Base-by-base conservation (phyloP, 2,888 invertebrate species). In the Fragum fragum region DNA sequence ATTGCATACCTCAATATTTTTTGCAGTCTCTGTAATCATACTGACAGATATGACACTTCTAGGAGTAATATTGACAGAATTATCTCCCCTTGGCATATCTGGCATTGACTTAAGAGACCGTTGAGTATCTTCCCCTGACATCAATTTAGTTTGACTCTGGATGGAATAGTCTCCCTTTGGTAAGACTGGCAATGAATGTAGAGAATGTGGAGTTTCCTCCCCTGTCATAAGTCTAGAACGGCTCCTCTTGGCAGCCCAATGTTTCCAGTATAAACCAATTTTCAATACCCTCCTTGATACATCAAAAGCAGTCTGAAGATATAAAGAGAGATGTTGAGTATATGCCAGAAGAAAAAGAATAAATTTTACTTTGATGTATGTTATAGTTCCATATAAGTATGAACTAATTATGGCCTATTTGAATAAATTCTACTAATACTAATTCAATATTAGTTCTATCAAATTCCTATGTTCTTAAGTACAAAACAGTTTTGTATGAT, bases 201-300 rank as follows among this genome's bases (percentile, higher is more conserved):
- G 11, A 26, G 39, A 32, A 11, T 39, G 36, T 47, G 39, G 47
- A 47, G 32, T 78, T 7, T 66, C 66, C 42, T 66, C 16, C 36
- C 39, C 29, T 1, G 1, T 7, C 39, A 36, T 21, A 3, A 26
- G 9, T 26, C 61, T 61, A 1, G 26, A 11, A 73, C 73, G 72
- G 21, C 66, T 63, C 53, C 69, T 71, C 28, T 76, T 87, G 9
- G 76, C 75, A 29, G 89, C 81, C 87, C 87, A 87, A 39, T 83
- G 73, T 78, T 90, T 90, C 93, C 93, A 93, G 79, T 91, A 91
- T 28, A 91, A 69, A 11, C 91, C 92, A 89, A 87, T 91, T 18
- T 88, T 88, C 71, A 90, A 88, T 0, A 90, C 89, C 2, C 89
- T 55, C 70, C 90, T 90, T 47, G 89, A 90, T 16, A 81, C 81